Evolutionary conservation across 2,113 vertebrate genomes (phyloP).

Genomic region (Pelecanoides urinatrix): DNA sequence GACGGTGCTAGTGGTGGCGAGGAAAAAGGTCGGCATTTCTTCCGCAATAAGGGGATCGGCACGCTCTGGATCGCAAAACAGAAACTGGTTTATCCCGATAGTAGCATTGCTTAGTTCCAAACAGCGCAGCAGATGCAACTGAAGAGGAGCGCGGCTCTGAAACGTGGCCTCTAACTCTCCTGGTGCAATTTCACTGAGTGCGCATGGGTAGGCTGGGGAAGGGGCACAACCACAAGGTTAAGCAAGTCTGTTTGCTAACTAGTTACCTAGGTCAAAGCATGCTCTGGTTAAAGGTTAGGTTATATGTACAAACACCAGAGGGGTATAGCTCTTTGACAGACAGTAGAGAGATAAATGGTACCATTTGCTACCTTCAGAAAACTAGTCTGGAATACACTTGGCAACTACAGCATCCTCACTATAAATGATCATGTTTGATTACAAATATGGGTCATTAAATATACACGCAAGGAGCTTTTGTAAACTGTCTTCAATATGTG

Average conservation of each 20-base stretch:
- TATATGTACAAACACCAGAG: not conserved
- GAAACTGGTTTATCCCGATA: not conserved
- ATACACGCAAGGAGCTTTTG: constrained; percentile 17
- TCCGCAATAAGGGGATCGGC: not conserved
- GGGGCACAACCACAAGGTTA: not conserved
- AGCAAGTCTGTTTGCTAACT: not conserved
- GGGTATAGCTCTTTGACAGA: not conserved
- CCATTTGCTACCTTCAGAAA: not conserved
- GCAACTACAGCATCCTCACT: not conserved
- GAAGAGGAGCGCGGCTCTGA: not conserved
- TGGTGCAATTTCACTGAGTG: not conserved
- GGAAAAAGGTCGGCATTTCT: rapidly evolving
- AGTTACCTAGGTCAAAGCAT: not conserved
- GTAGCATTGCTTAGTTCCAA: not conserved
- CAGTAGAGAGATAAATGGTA: not conserved
- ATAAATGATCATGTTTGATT: constrained; percentile 20
- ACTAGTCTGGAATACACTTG: not conserved
- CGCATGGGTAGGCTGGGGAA: not conserved
- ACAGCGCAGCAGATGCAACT: not conserved
- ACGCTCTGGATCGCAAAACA: not conserved
- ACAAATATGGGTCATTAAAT: constrained; percentile 57
- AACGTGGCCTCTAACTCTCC: not conserved
- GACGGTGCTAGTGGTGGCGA: rapidly evolving
- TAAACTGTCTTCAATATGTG: constrained; percentile 1
- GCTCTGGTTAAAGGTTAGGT: not conserved